These are phyloP conservation scores for Cryptoleucopteryx plumbea DNA, from an alignment of 2,113 vertebrate genomes.

Conservation along the genomic window DNA sequence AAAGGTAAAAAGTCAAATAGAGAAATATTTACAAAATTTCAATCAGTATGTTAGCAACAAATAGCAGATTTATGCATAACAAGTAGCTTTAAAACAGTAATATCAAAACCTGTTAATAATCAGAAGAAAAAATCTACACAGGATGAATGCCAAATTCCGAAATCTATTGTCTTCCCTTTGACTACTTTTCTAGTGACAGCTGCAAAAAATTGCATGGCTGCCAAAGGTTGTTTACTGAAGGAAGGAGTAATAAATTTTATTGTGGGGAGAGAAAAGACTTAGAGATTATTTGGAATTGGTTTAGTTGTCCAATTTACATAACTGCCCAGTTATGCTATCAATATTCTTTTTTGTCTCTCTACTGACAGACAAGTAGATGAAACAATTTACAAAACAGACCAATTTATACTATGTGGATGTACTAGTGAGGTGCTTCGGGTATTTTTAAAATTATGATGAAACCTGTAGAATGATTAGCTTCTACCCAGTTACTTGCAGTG, in stretches of 20 bases:
- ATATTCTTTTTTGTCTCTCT: constrained; percentile 26
- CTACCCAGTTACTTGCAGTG: not conserved
- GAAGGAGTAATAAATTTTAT: not conserved
- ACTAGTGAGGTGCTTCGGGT: not conserved
- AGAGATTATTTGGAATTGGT: not conserved
- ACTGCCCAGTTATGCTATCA: not conserved
- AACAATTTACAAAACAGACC: not conserved
- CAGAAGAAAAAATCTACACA: not conserved
- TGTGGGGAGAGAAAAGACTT: not conserved
- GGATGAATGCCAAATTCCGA: not conserved
- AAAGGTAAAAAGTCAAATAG: not conserved
- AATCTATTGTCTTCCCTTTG: not conserved
- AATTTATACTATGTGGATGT: not conserved
- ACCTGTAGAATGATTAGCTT: not conserved
- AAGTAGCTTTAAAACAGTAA: not conserved
- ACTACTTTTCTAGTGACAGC: not conserved
- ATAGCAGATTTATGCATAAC: not conserved
- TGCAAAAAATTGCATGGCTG: not conserved
- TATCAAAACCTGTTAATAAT: not conserved
- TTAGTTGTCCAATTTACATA: constrained; percentile 17
- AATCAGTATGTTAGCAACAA: not conserved
- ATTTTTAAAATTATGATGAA: not conserved
- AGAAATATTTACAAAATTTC: not conserved
- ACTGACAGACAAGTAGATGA: not conserved
- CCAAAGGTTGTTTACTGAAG: not conserved